Evolutionary conservation across 2,888 invertebrate genomes (phyloP), one percentile per base, ranked within the genome.

Genomic region (Parnassius orleans): DNA sequence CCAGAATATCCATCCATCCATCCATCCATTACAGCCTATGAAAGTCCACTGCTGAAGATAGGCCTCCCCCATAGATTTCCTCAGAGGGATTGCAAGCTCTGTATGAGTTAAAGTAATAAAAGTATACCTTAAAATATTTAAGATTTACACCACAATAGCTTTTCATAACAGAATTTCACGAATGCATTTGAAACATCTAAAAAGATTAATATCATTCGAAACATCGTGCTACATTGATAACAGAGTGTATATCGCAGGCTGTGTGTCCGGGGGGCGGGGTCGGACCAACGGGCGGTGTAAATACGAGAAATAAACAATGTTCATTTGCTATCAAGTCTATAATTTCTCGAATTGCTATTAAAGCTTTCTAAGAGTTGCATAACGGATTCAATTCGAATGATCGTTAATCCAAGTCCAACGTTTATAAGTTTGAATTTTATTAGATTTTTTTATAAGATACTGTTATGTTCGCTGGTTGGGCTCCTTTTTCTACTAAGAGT

Each of bases 251-350:
- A 79, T 59, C 53, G 69, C 76, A 79, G 90, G 90, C n/a, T n/a
- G n/a, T 78, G 90, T 87, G 87, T 76, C 83, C 65, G 60, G 56
- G 74, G 73, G 89, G 90, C 87, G 89, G 86, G 75, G 81, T 68
- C 77, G 72, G 9, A 11, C 62, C 9, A 48, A 33, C 62, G 44
- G 33, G 14, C 61, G 47, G 42, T 52, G 53, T 47, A 61, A 57
- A 46, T 53, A 51, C 48, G 33, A 53, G 46, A 57, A 43, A 52
- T 57, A 57, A 57, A 53, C 57, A 53, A 47, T 52, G 52, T 57
- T 54, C 43, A 51, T 61, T 61, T 61, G 56, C 56, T 33, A 56
- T 56, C 44, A 41, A 50, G 46, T 44, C 46, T 61, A n/a, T 53
- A 48, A 53, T 56, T 15, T 44, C 33, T 44, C 43, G 14, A 56